These are phyloP conservation scores for Chloroclystis v-ata DNA, from an alignment of 2,888 invertebrate genomes.

Conservation along the genomic window DNA sequence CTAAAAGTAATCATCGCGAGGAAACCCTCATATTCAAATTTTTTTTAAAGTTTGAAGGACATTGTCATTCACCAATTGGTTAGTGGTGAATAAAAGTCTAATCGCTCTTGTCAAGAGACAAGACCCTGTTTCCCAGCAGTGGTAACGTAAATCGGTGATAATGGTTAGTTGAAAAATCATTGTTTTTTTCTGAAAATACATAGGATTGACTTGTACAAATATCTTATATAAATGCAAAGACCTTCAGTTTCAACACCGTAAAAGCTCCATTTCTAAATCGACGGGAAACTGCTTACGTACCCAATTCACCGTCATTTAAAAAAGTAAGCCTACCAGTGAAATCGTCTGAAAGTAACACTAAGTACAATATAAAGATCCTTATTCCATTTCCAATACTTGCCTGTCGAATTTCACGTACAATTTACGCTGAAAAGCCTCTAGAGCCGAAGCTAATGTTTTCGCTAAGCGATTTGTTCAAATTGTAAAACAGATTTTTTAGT, in stretches of 20 bases:
- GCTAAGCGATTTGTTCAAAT: constrained; percentile 64
- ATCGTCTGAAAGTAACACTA: constrained; percentile 18
- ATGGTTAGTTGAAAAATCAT: no score
- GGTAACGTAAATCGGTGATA: no score
- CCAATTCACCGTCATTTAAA: constrained; percentile 15
- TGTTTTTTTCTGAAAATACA: no score
- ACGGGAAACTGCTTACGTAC: constrained; percentile 5
- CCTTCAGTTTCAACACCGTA: not conserved
- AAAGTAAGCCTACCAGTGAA: constrained; percentile 16
- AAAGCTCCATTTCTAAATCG: not conserved
- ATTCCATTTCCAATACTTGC: constrained; percentile 41
- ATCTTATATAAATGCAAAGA: no score
- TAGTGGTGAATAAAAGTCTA: no score
- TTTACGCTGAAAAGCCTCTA: constrained; percentile 69
- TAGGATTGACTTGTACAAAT: no score
- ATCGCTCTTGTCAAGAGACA: no score
- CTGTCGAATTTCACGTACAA: constrained; percentile 72
- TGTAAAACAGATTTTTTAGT: constrained; percentile 35
- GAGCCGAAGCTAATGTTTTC: constrained; percentile 70
- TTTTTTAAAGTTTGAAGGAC: no score
- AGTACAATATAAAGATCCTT: constrained; percentile 20
- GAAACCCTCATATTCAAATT: no score
- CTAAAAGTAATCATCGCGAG: no score
- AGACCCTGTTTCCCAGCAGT: no score
- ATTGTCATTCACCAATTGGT: no score